Conservation (phyloP, 1,140 invertebrate species). For the Heliconius himera region DNA sequence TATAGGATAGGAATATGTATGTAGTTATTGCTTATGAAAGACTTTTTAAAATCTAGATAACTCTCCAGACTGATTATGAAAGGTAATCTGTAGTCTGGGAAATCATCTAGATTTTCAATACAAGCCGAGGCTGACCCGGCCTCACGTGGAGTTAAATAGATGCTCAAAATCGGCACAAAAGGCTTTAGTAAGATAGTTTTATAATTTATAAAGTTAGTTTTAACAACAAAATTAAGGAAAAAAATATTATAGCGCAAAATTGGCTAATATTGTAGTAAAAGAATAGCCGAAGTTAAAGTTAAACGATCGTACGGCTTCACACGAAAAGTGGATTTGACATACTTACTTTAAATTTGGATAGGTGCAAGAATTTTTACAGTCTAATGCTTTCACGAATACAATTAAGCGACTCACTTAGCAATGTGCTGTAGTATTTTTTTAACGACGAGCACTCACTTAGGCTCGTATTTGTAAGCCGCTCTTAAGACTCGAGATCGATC, state of each 20-base stretch:
- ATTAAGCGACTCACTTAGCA: slow-evolving; percentile 25
- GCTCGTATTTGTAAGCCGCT: not conserved
- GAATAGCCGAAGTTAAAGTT: not conserved
- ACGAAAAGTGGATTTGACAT: slow-evolving; percentile 15
- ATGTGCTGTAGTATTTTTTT: not conserved
- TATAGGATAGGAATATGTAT: not conserved
- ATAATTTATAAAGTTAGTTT: too few relatives aligned
- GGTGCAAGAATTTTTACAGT: slow-evolving; percentile 32
- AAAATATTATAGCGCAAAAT: too few relatives aligned
- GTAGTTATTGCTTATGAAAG: not conserved
- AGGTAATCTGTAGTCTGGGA: not conserved
- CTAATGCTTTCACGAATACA: slow-evolving; percentile 32
- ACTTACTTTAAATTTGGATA: slow-evolving; percentile 29
- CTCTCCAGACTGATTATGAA: too few relatives aligned
- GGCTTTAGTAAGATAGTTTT: too few relatives aligned
- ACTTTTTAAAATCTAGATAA: not conserved
- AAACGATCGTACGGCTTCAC: not conserved
- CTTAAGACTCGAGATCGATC: too few relatives aligned
- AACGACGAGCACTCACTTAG: not conserved
- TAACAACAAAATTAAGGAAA: too few relatives aligned
- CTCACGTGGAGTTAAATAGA: too few relatives aligned
- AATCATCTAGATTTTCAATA: too few relatives aligned
- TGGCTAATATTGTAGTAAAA: not conserved
- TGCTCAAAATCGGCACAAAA: too few relatives aligned
- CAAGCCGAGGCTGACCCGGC: too few relatives aligned